phyloP scores from a whole-genome alignment of 2,888 invertebrate species.

The Cylindroiulus punctatus region DNA sequence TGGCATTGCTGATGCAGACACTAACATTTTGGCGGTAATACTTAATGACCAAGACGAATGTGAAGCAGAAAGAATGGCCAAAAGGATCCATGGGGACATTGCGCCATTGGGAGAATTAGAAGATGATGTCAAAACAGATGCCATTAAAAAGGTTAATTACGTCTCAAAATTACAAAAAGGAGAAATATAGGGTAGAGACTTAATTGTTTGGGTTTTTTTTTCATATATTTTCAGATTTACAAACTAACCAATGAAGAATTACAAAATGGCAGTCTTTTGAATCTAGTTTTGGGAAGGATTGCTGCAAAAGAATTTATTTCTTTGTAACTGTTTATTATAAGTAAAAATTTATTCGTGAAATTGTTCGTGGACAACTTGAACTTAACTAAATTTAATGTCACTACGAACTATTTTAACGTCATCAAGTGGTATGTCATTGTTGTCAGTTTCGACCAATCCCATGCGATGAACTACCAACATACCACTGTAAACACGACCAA shows the following conservation, averaged over 20 bases:
- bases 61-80: background rate
- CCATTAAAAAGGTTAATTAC: constrained; percentile 41
- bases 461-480: constrained; percentile 93
- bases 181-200: background rate
- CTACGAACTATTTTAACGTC: constrained; percentile 78
- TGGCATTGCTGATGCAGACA: constrained; percentile 47
- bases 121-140: background rate
- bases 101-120: constrained; percentile 20
- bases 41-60: constrained; percentile 45
- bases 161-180: background rate
- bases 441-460: constrained; percentile 93
- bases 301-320: constrained; percentile 52
- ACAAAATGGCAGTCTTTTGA: background rate
- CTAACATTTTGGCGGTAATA: constrained; percentile 47
- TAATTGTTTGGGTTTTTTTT: background rate
- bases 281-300: constrained; percentile 48
- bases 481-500: constrained; percentile 86
- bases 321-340: background rate
- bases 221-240: constrained; percentile 32
- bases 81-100: constrained; percentile 7
- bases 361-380: background rate
- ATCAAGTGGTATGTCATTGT: constrained; percentile 89
- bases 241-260: constrained; percentile 49
- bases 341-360: background rate
- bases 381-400: constrained; percentile 59